Conservation (phyloP, 2,888 invertebrate species). For the Cheiracanthium punctorium region DNA sequence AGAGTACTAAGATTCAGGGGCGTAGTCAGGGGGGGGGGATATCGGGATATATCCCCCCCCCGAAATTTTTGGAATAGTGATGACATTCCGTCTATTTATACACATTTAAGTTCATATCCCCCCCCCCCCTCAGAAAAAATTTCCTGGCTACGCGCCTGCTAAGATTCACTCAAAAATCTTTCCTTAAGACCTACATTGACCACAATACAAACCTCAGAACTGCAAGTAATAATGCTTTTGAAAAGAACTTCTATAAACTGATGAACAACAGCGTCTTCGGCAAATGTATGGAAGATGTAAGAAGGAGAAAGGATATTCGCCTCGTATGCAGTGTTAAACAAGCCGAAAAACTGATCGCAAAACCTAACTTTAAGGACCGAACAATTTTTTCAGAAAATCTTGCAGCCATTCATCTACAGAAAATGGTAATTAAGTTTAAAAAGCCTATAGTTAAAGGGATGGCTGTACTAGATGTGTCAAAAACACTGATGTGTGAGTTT, state of each 20-base stretch:
- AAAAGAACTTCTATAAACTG: conserved; percentile 76
- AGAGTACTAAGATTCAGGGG: too few relatives aligned
- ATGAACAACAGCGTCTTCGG: conserved; percentile 75
- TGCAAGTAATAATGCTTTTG: conserved; percentile 74
- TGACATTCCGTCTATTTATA: too few relatives aligned
- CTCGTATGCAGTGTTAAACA: neutral
- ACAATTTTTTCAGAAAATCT: conserved; percentile 26
- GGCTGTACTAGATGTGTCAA: conserved; percentile 73
- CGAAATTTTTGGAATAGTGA: too few relatives aligned
- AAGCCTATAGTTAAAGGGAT: conserved; percentile 71
- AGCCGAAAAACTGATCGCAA: too few relatives aligned
- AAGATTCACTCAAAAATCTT: neutral
- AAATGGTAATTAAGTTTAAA: neutral
- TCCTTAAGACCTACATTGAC: neutral
- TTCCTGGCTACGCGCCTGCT: neutral
- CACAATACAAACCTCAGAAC: conserved; percentile 40
- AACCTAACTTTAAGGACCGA: conserved; percentile 38
- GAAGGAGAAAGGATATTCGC: too few relatives aligned
- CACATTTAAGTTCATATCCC: too few relatives aligned
- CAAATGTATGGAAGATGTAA: conserved; percentile 73
- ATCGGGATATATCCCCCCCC: too few relatives aligned
- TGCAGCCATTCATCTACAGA: too few relatives aligned
- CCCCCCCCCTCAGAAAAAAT: too few relatives aligned
- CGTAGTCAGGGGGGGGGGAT: too few relatives aligned
- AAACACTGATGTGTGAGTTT: conserved; percentile 72